phyloP scores from a whole-genome alignment of 2,113 vertebrate species.

The Aspiorhynchus laticeps region DNA sequence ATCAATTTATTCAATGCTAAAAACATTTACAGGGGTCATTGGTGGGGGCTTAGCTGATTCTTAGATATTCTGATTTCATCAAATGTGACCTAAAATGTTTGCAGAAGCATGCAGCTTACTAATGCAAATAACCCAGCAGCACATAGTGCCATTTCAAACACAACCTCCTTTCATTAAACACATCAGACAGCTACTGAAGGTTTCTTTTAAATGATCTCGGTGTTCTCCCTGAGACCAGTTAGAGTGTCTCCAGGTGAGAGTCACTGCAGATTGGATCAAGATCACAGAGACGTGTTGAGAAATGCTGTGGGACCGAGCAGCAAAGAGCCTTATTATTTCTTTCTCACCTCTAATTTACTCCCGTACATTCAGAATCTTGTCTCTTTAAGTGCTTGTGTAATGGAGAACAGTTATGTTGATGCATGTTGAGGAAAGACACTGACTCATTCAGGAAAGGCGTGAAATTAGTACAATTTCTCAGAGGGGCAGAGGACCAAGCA shows the following conservation, averaged over 20 bases:
- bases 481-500: constrained; percentile 62
- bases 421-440: constrained; percentile 48
- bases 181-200: neutral
- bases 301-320: constrained; percentile 36
- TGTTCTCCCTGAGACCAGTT: constrained; percentile 9
- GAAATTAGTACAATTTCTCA: constrained; percentile 54
- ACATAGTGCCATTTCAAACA: neutral
- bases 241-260: constrained; percentile 23
- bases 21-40: too few species aligned
- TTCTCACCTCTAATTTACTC: constrained; percentile 45
- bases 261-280: constrained; percentile 35
- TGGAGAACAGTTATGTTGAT: constrained; percentile 48
- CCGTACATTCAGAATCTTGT: constrained; percentile 37
- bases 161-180: neutral
- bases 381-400: constrained; percentile 51
- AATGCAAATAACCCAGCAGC: neutral
- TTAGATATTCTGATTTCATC: neutral
- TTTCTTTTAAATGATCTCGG: constrained; percentile 34
- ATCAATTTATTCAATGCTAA: too few species aligned
- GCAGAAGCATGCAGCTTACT: neutral
- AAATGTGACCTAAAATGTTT: neutral
- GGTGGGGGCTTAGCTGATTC: too few species aligned
- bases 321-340: constrained; percentile 52
- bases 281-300: constrained; percentile 8
- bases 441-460: constrained; percentile 39